Evolutionary conservation across 1,140 invertebrate species (phyloP).

Genomic region (Brachionus manjavacas): DNA sequence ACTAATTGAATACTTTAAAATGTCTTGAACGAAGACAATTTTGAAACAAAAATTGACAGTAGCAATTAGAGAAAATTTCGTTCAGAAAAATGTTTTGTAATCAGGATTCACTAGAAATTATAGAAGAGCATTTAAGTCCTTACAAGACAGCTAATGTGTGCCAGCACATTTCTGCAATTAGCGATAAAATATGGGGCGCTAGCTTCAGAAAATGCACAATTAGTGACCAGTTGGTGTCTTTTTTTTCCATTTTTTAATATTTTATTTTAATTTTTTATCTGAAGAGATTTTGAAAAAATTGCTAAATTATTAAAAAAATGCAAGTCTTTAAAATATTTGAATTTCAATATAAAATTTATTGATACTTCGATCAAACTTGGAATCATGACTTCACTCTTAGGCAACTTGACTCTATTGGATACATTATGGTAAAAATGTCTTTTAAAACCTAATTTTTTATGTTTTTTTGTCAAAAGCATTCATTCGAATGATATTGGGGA

Average conservation of each 20-base stretch:
- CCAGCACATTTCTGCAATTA: not conserved
- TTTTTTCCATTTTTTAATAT: not conserved
- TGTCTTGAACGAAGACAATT: not conserved
- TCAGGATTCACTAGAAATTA: slow-evolving; percentile 10
- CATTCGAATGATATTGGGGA: slow-evolving; percentile 24
- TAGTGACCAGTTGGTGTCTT: not conserved
- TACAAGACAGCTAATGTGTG: not conserved
- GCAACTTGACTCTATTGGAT: not conserved
- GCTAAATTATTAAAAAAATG: slow-evolving; percentile 32
- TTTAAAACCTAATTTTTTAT: not conserved
- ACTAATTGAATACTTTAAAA: not conserved
- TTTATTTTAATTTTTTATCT: not conserved
- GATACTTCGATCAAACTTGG: not conserved
- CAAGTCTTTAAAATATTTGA: not conserved
- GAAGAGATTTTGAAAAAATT: slow-evolving; percentile 42
- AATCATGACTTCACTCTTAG: not conserved
- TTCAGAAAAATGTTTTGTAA: slow-evolving; percentile 3
- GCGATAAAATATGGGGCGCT: not conserved
- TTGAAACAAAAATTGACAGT: not conserved
- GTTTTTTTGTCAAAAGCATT: not conserved
- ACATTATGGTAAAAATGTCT: slow-evolving; percentile 15
- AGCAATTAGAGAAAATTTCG: not conserved
- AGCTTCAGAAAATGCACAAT: slow-evolving; percentile 30
- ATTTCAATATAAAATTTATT: slow-evolving; percentile 38
- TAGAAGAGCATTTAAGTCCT: slow-evolving; percentile 12